A percentile compares a stretch with the other conserved stretches of the same genome.
These are phyloP conservation scores for Lepas anatifera DNA, from an alignment of 2,888 invertebrate species.

Conservation along the genomic window DNA sequence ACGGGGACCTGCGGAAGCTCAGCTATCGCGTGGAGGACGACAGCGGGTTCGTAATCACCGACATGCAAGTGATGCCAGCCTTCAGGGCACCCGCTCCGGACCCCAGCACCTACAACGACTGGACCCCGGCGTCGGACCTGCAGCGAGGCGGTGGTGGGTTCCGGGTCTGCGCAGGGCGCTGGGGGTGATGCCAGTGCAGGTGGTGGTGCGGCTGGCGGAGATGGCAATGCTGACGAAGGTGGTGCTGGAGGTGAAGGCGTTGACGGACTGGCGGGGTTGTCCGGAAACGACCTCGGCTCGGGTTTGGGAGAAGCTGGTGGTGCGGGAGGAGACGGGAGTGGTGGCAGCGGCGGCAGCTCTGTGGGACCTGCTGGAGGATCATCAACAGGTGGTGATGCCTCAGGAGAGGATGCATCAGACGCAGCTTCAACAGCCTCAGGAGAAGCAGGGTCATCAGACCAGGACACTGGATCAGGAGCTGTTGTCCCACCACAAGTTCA, in stretches of 20 bases:
- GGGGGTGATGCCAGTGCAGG: neutral
- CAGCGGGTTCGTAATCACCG: constrained; percentile 6
- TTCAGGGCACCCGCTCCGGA: neutral
- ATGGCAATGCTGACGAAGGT: neutral
- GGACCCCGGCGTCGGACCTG: no score
- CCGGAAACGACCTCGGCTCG: neutral
- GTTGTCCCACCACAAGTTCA: no score
- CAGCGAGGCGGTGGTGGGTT: no score
- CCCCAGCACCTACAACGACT: neutral
- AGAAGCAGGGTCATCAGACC: no score
- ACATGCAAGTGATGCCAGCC: neutral
- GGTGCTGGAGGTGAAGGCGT: neutral
- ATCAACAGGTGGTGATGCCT: no score
- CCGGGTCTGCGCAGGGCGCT: neutral
- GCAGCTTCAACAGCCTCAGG: no score
- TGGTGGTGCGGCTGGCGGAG: neutral
- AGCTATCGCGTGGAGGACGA: neutral
- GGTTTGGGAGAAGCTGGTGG: neutral
- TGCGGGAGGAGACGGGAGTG: no score
- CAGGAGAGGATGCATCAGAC: no score
- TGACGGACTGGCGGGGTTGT: neutral
- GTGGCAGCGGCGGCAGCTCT: no score
- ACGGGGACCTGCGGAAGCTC: neutral
- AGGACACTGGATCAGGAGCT: no score
- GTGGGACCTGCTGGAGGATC: no score